These are phyloP conservation scores for Boloria euphrosyne DNA, from an alignment of 2,888 invertebrate genomes.

Conservation along the genomic window DNA sequence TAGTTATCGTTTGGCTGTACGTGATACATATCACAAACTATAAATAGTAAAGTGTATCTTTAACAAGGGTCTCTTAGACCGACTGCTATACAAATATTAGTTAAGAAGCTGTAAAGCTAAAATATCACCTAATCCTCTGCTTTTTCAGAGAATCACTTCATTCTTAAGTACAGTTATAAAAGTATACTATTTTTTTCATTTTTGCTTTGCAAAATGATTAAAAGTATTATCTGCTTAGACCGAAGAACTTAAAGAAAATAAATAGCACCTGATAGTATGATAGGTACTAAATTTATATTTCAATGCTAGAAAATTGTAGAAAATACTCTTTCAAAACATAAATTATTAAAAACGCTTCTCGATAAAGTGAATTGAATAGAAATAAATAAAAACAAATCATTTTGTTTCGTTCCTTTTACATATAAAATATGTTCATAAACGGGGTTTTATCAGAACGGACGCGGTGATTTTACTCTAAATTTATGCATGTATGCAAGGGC, in stretches of 20 bases:
- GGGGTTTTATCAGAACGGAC: conserved; percentile 30
- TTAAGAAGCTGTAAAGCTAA: conserved; percentile 78
- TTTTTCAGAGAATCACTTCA: conserved; percentile 62
- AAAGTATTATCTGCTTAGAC: conserved; percentile 71
- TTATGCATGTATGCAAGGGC: too few species aligned
- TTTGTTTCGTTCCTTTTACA: neutral
- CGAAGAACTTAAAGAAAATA: conserved; percentile 44
- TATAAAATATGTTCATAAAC: conserved; percentile 2
- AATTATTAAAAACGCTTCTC: neutral
- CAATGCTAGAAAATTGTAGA: conserved; percentile 1
- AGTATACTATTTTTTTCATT: conserved; percentile 46
- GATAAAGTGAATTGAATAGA: neutral
- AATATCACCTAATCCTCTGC: conserved; percentile 75
- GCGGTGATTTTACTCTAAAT: conserved; percentile 21
- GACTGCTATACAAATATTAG: conserved; percentile 58
- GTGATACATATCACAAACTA: conserved; percentile 19
- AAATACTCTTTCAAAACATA: neutral
- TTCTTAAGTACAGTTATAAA: conserved; percentile 58
- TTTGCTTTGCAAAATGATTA: conserved; percentile 76
- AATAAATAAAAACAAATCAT: too few species aligned
- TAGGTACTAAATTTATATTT: conserved; percentile 21
- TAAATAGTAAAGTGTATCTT: conserved; percentile 36
- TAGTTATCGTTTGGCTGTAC: neutral
- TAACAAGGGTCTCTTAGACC: conserved; percentile 66
- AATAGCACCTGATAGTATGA: conserved; percentile 49